phyloP scores from a whole-genome alignment of 2,113 vertebrate species.

The Aphyosemion australe region DNA sequence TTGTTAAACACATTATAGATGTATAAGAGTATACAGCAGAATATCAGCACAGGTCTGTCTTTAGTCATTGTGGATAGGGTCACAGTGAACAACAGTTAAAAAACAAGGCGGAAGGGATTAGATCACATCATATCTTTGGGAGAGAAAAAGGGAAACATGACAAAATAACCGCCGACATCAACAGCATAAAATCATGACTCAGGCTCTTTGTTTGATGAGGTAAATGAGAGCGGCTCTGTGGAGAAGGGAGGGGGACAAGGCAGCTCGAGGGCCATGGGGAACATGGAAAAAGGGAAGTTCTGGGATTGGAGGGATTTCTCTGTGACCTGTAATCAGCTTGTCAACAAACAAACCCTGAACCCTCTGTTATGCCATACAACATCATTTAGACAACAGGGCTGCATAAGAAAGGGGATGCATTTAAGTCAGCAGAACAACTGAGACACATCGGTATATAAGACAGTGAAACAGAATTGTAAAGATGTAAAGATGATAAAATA shows the following conservation, averaged over 20 bases:
- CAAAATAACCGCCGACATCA: conserved; percentile 59
- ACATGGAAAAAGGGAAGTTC: conserved; percentile 1
- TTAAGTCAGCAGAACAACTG: conserved; percentile 48
- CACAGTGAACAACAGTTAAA: conserved; percentile 55
- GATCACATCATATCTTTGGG: conserved; percentile 49
- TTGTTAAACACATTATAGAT: conserved; percentile 46
- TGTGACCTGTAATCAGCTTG: conserved; percentile 21
- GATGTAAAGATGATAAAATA: conserved; percentile 37
- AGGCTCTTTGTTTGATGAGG: conserved; percentile 68
- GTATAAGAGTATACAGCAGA: conserved; percentile 52
- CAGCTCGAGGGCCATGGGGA: conserved; percentile 7
- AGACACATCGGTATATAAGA: conserved; percentile 50
- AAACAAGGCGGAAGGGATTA: conserved; percentile 49
- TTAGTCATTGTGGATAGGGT: conserved; percentile 28
- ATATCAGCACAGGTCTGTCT: conserved; percentile 32
- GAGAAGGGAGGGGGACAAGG: conserved; percentile 8
- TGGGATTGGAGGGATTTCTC: conserved; percentile 24
- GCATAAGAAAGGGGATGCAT: conserved; percentile 35
- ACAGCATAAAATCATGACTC: conserved; percentile 68
- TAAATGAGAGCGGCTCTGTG: conserved; percentile 52
- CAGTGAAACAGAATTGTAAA: conserved; percentile 56
- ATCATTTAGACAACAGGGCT: conserved; percentile 49
- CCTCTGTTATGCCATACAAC: conserved; percentile 37
- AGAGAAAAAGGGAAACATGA: conserved; percentile 46
- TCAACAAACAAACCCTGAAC: conserved; percentile 14